Base-by-base conservation (phyloP, 1,140 invertebrate genomes). In the Yoshiicerus persimilis region DNA sequence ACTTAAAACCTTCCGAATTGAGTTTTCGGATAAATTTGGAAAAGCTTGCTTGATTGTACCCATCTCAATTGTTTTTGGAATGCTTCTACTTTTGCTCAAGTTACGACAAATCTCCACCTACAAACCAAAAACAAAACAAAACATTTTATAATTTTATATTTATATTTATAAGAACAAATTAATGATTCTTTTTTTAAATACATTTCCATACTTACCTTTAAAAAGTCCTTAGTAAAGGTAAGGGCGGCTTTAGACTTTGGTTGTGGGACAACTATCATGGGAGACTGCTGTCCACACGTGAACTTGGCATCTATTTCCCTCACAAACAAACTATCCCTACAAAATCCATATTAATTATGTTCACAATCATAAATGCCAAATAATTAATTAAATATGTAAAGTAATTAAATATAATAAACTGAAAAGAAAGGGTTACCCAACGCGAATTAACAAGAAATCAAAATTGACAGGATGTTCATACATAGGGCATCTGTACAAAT, bases 231-330 rank as follows among this genome's bases (percentile, higher is more conserved):
- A 23, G 94, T 93, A 91, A 96, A 96, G 88, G 94, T 94, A 88
- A 95, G 95, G 1, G 95, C 94, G 87, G 93, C 92, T 91, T 95
- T 95, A 4, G 95, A 96, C 91, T 95, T 96, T 11, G 95, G 95
- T 41, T 94, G 94, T 9, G 95, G 95, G 20, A 96, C 95, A 92
- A 96, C 95, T 91, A 93, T 93, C 9, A 95, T 91, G 6, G 95
- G 95, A 91, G 94, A 94, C 90, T 95, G 92, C 92, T 96, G 95
- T 11, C 95, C 95, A 70, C 95, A 93, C 36, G 93, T 92, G 91
- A 94, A 96, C 3, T 95, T 92, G 2, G 92, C 92, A 87, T 94
- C 93, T 77, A 94, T 91, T 90, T 94, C 93, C 30, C 95, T 92
- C 36, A 96, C 93, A 89, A 92, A 94, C 88, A 93, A 94, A 75